phyloP scores from a whole-genome alignment of 2,113 vertebrate genomes.

The Morone saxatilis region DNA sequence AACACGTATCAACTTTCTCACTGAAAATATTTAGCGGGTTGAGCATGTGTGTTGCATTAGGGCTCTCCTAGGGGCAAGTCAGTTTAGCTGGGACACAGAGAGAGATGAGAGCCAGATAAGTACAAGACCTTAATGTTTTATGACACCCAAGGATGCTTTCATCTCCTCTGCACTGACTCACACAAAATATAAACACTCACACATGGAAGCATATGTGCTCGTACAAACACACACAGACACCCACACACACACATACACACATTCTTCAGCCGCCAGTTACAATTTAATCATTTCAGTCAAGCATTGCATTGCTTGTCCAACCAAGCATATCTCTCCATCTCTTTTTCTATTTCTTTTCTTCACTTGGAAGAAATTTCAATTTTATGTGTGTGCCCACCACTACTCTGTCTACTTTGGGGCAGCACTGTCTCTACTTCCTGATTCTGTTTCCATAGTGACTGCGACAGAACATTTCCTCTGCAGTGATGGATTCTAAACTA shows the following conservation, averaged over 20 bases:
- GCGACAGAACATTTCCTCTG: constrained; percentile 75
- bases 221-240: background rate
- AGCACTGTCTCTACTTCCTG: constrained; percentile 77
- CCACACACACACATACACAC: constrained; percentile 19
- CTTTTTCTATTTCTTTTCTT: constrained; percentile 71
- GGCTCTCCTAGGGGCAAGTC: constrained; percentile 23
- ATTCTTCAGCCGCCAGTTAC: constrained; percentile 58
- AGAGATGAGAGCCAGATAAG: constrained; percentile 63
- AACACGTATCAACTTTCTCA: constrained; percentile 17
- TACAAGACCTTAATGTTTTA: constrained; percentile 68
- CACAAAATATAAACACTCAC: constrained; percentile 57
- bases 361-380: constrained; percentile 74
- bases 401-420: constrained; percentile 65
- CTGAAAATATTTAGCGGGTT: constrained; percentile 46
- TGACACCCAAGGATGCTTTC: constrained; percentile 70
- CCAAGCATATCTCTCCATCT: constrained; percentile 73
- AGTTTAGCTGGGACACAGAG: constrained; percentile 54
- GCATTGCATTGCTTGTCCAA: constrained; percentile 72
- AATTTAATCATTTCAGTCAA: constrained; percentile 79
- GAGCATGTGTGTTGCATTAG: constrained; percentile 51
- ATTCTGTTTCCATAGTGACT: constrained; percentile 84
- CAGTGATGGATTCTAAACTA: constrained; percentile 78
- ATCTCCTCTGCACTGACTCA: constrained; percentile 59
- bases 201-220: constrained; percentile 34
- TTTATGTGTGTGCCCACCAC: constrained; percentile 69